Conservation (phyloP, 2,113 vertebrate genomes). For the Corydoras sp. region DNA sequence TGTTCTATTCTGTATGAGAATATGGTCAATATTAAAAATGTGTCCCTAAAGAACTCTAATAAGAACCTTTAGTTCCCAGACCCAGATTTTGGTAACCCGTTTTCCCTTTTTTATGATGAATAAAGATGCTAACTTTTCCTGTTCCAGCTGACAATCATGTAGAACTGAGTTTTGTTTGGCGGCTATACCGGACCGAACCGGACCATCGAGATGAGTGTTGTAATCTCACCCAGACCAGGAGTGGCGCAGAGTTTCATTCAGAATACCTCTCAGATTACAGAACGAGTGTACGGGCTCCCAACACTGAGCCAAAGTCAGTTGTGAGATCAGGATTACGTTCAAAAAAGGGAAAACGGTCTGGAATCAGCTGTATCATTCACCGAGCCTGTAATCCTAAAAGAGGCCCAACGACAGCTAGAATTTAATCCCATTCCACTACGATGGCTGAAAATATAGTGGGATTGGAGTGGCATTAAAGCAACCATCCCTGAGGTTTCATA, state of each 20-base stretch:
- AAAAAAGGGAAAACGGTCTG: not conserved
- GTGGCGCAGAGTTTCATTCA: conserved; percentile 1
- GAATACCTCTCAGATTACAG: not conserved
- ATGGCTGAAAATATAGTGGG: conserved; percentile 38
- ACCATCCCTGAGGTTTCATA: no score
- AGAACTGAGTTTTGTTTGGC: not conserved
- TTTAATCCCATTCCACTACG: conserved; percentile 59
- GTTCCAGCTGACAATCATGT: not conserved
- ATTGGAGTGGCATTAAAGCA: conserved; percentile 14
- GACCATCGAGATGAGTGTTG: not conserved
- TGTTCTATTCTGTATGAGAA: no score
- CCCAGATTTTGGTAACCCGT: no score
- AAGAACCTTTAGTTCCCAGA: no score
- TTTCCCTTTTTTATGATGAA: no score
- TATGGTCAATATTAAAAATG: no score
- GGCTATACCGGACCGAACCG: not conserved
- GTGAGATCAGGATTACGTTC: not conserved
- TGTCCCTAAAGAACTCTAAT: no score
- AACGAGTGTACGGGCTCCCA: not conserved
- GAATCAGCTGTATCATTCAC: conserved; percentile 59
- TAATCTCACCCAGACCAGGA: conserved; percentile 5
- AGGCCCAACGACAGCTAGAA: conserved; percentile 54
- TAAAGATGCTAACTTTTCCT: no score
- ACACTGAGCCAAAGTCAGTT: not conserved
- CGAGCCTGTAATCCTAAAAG: conserved; percentile 61